Conservation (phyloP, 2,888 invertebrate genomes). For the Trichacis sp. region DNA sequence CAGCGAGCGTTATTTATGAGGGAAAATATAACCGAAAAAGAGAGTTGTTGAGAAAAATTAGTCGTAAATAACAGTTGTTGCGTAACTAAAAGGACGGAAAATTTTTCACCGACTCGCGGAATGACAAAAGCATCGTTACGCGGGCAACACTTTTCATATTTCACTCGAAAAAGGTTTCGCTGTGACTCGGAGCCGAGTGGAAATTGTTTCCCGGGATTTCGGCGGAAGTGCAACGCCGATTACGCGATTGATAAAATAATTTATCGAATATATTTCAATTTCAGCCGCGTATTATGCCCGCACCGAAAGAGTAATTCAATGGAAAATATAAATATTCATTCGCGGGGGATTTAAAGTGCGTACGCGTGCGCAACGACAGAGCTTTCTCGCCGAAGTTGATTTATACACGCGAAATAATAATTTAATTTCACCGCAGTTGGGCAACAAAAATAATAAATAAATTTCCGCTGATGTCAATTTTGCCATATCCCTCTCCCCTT, state of each 20-base stretch:
- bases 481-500: conserved; percentile 31
- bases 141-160: conserved; percentile 40
- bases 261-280: conserved; percentile 68
- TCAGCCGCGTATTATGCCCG: conserved; percentile 65
- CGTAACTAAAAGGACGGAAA: conserved; percentile 1
- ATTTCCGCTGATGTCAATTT: conserved; percentile 55
- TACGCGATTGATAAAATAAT: conserved; percentile 66
- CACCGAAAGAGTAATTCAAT: conserved; percentile 68
- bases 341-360: conserved; percentile 60
- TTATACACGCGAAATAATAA: conserved; percentile 68
- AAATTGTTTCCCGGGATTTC: conserved; percentile 37
- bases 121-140: conserved; percentile 33
- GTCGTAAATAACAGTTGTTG: conserved; percentile 7
- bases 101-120: conserved; percentile 19
- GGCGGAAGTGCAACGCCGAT: conserved; percentile 54
- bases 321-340: conserved; percentile 70
- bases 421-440: conserved; percentile 68
- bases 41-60: conserved; percentile 7
- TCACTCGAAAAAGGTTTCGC: conserved; percentile 32
- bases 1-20: conserved; percentile 5
- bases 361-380: conserved; percentile 26
- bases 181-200: conserved; percentile 31
- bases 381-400: too few relatives aligned
- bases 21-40: conserved; percentile 15
- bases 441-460: conserved; percentile 69